phyloP scores from a whole-genome alignment of 2,113 vertebrate genomes.

The Prionailurus bengalensis region DNA sequence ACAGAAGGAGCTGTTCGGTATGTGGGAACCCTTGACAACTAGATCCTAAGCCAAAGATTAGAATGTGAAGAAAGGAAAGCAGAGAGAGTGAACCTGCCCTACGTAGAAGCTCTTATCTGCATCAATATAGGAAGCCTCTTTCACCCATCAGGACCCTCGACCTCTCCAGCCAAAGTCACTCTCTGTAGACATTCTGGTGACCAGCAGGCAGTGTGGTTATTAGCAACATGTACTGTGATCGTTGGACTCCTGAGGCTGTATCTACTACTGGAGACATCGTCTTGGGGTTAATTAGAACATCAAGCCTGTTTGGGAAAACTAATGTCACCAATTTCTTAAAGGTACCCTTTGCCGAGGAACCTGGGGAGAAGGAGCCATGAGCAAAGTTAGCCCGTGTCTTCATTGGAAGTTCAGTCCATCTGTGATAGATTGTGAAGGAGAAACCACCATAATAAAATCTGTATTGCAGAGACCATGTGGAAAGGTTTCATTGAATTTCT shows the following conservation, averaged over 20 bases:
- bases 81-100: background rate
- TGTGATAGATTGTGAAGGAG: background rate
- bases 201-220: background rate
- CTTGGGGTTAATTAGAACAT: constrained; percentile 56
- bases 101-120: background rate
- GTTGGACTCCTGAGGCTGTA: background rate
- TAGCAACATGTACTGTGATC: background rate
- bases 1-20: background rate
- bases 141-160: background rate
- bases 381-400: background rate
- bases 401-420: background rate
- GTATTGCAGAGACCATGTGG: background rate
- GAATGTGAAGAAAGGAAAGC: background rate
- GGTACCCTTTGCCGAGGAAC: background rate
- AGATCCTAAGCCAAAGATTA: background rate
- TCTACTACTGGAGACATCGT: background rate
- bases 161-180: background rate
- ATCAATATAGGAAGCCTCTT: background rate
- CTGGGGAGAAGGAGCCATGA: background rate
- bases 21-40: background rate
- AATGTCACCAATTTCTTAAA: constrained; percentile 23
- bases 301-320: constrained; percentile 2
- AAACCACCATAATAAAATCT: background rate
- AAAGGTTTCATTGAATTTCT: background rate
- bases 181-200: background rate